These are phyloP conservation scores for Salminus brasiliensis DNA, from an alignment of 2,113 vertebrate genomes.

Conservation along the genomic window DNA sequence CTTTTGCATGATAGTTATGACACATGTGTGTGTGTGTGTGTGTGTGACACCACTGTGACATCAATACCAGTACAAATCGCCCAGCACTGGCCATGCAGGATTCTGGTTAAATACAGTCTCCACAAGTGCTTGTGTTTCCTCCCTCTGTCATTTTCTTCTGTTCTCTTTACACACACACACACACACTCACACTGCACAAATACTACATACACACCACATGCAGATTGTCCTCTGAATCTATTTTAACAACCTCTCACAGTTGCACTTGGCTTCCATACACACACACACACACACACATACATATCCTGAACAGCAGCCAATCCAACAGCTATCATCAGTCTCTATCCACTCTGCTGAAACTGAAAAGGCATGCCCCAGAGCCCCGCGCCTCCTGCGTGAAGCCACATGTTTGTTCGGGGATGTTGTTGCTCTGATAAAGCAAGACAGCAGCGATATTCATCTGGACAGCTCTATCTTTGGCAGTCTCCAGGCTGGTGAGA, in stretches of 20 bases:
- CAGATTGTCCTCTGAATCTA: constrained; percentile 28
- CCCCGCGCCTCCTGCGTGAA: constrained; percentile 12
- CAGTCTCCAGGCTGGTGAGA: neutral
- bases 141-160: constrained; percentile 11
- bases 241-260: constrained; percentile 34
- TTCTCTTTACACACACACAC: neutral
- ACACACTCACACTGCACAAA: neutral
- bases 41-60: too few species aligned
- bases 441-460: constrained; percentile 31
- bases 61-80: too few species aligned
- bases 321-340: constrained; percentile 11
- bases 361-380: constrained; percentile 24
- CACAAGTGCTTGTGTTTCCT: neutral
- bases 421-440: constrained; percentile 38
- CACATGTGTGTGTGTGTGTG: too few species aligned
- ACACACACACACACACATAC: constrained; percentile 4
- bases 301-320: constrained; percentile 23
- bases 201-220: constrained; percentile 13
- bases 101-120: neutral
- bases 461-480: constrained; percentile 43
- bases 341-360: constrained; percentile 7
- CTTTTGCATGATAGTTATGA: too few species aligned
- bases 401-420: constrained; percentile 32
- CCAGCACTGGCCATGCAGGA: neutral
- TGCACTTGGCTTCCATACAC: neutral